Base-by-base conservation (phyloP, 2,113 vertebrate genomes). In the Oncorhynchus tshawytscha region DNA sequence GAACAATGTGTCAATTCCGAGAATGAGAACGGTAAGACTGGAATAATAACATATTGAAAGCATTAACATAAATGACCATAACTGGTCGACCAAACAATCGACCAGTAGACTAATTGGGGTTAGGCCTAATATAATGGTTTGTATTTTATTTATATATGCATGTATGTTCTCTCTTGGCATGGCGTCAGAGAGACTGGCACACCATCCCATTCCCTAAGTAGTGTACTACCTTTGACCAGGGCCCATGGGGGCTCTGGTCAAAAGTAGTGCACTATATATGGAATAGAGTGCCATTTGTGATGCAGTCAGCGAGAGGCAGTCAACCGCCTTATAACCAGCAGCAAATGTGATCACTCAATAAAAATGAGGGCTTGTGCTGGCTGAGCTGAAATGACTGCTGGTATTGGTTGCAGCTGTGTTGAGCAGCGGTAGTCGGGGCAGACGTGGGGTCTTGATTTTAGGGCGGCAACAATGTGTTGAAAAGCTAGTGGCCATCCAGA, bases 391-490 rank as follows among this genome's bases (percentile, higher is more conserved):
- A 83, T 72, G 82, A 80, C 84, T 74, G 70, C 68, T 49, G 6
- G 74, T 81, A 86, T 86, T 74, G 69, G 67, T 83, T 82, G 34
- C 78, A 85, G 84, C 82, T 85, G 86, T 78, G 79, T 71, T 13
- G 49, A 73, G 24, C 69, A 22, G 60, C 39, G 34, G 45, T 71
- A 81, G 45, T 79, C 54, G 2, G 73, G n/a, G 29, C 54, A 54
- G 70, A 20, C 9, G 72, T 77, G 65, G 76, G 80, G 45, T 75
- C 70, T 74, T 51, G 65, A 78, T 78, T 74, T 60, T 25, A 13
- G 66, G 8, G 79, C 54, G 45, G 13, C 54, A 76, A 78, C 68
- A 81, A 75, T 48, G 75, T 79, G 77, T 81, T 68, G 75, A 82
- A 83, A 83, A 67, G 78, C 76, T 76, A 18, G 70, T 71, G 77